Evolutionary conservation across 2,797 vertebrate species (phyloP).

Genomic region (Pelodytes ibericus): DNA sequence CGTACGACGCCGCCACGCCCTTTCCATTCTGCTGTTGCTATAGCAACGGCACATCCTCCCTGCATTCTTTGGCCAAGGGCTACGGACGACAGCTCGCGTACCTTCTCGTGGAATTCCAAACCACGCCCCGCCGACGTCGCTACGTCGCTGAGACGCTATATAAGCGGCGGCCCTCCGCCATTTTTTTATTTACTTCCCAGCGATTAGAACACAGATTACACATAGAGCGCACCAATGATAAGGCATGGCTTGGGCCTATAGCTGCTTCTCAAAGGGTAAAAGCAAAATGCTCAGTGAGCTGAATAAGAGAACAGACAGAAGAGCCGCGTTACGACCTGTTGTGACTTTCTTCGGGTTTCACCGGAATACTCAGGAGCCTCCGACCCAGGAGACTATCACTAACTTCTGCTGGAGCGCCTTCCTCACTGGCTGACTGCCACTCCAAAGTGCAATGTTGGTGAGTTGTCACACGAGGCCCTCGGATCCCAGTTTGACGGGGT

Average conservation of each 20-base stretch:
- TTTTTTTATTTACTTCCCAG: background rate
- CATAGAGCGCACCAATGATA: slow-evolving; percentile 19
- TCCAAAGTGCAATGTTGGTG: background rate
- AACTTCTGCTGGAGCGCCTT: slow-evolving; percentile 44
- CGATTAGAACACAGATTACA: background rate
- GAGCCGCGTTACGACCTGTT: background rate
- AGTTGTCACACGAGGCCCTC: background rate
- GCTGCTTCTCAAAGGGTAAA: background rate
- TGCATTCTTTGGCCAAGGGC: too few species aligned
- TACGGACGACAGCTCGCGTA: slow-evolving; percentile 11
- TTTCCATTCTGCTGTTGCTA: slow-evolving; percentile 6
- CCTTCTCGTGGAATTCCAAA: background rate
- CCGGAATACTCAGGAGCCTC: background rate
- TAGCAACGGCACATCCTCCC: background rate
- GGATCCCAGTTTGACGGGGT: too few species aligned
- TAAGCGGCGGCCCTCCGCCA: background rate
- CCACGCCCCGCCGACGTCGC: slow-evolving; percentile 9
- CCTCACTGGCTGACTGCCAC: slow-evolving; percentile 37
- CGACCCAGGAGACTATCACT: slow-evolving; percentile 13
- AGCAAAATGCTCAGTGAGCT: slow-evolving; percentile 14
- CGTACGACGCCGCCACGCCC: background rate
- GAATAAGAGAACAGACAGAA: background rate
- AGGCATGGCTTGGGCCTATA: slow-evolving; percentile 35
- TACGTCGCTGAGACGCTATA: background rate
- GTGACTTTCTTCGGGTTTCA: background rate